phyloP scores from a whole-genome alignment of 2,113 vertebrate species.

The Prionailurus bengalensis region DNA sequence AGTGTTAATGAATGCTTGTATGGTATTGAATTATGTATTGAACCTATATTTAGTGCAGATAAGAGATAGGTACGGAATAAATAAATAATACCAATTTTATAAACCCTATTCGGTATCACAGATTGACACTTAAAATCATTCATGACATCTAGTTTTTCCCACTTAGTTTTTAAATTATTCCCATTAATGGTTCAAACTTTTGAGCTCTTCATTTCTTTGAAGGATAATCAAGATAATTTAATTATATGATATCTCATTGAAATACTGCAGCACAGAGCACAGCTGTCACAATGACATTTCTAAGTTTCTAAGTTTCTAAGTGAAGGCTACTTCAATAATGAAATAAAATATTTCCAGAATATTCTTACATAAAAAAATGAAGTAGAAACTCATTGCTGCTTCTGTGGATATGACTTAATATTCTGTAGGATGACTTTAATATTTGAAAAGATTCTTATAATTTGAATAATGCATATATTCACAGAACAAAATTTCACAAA shows the following conservation, averaged over 20 bases:
- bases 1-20: background rate
- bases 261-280: background rate
- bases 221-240: background rate
- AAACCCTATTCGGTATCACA: background rate
- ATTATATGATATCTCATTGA: background rate
- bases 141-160: background rate
- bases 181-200: background rate
- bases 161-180: background rate
- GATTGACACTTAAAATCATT: background rate
- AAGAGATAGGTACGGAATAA: background rate
- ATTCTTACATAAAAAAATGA: background rate
- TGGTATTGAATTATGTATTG: background rate
- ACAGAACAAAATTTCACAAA: background rate
- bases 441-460: background rate
- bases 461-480: background rate
- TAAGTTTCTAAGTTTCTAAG: slow-evolving; percentile 39
- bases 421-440: background rate
- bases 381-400: background rate
- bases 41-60: background rate
- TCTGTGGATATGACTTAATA: background rate
- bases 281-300: background rate
- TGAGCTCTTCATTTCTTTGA: background rate
- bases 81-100: background rate
- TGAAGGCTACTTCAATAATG: background rate
- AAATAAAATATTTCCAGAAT: slow-evolving; percentile 7